These are phyloP conservation scores for Heliconius sara DNA, from an alignment of 2,888 invertebrate genomes.

Conservation along the genomic window DNA sequence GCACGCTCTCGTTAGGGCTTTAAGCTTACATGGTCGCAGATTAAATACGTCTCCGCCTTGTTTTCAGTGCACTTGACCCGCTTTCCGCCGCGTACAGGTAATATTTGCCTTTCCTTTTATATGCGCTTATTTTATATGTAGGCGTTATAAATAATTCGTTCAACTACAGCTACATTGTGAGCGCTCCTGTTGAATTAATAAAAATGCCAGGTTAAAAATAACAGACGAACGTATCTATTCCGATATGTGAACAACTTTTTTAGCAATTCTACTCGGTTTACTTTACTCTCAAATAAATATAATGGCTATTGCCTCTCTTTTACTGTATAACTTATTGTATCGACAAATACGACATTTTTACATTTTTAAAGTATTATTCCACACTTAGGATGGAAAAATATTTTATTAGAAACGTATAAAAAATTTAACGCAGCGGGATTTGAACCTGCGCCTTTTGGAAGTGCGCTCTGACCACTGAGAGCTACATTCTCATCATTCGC, in stretches of 20 bases:
- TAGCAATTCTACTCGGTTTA: neutral
- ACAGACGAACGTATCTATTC: slow-evolving; percentile 1
- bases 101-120: slow-evolving; percentile 26
- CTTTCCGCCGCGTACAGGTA: slow-evolving; percentile 26
- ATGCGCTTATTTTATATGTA: slow-evolving; percentile 24
- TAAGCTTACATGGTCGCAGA: slow-evolving; percentile 35
- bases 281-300: slow-evolving; percentile 9
- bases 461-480: too few relatives aligned
- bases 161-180: neutral
- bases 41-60: slow-evolving; percentile 41
- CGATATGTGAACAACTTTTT: slow-evolving; percentile 14
- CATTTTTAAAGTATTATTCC: too few relatives aligned
- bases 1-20: slow-evolving; percentile 36
- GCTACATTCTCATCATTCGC: neutral
- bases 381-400: too few relatives aligned
- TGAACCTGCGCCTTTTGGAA: too few relatives aligned
- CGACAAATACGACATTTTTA: neutral
- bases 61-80: slow-evolving; percentile 43
- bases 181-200: slow-evolving; percentile 9
- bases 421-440: too few relatives aligned
- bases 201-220: slow-evolving; percentile 9
- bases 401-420: too few relatives aligned
- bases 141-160: slow-evolving; percentile 31
- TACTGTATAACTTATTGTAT: neutral
- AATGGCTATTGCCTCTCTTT: neutral